Evolutionary conservation across 2,888 invertebrate genomes (phyloP), one percentile per base, ranked within the genome.

Genomic region (Resseliella maxima): DNA sequence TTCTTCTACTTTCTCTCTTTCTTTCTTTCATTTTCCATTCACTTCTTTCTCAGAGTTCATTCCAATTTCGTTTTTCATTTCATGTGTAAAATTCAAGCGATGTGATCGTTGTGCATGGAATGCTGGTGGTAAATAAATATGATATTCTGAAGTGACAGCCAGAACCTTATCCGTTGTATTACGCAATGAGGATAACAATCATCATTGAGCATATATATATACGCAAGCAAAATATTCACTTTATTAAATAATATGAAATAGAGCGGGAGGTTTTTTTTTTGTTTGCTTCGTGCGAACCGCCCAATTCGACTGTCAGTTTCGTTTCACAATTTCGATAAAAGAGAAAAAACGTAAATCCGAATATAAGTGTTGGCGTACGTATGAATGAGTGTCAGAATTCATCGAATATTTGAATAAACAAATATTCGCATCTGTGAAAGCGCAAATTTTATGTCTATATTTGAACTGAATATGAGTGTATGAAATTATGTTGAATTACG

Each of bases 351-450:
- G 27, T 2, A 24, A 8, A 21, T 50, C 10, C 2, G 50, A 50
- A 50, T 50, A 18, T 18, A 8, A 50, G 15, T 8, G 5, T 59
- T 2, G 24, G n/a, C 59, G 59, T 59, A 41, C 12, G 59, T 24
- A 24, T 59, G 59, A 2, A 35, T 59, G 59, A 24, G 59, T 27
- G 59, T 35, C 72, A 72, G 31, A 72, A 72, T 72, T 72, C 27
- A 72, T 72, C 31, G 72, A 12, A 35, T 59, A 3, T 59, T 2
- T 59, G 59, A 59, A 59, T 24, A 72, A 72, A 72, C 72, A 72
- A 72, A 72, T 72, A 35, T 72, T 31, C 72, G 72, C 72, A 72
- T 72, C 72, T 72, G 72, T 72, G 72, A 72, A 72, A n/a, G n/a
- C 31, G 72, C 27, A 72, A 72, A 31, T 72, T 31, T 31, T 72